Conservation (phyloP, 2,888 invertebrate species). For the Acanthacorydalis orientalis region DNA sequence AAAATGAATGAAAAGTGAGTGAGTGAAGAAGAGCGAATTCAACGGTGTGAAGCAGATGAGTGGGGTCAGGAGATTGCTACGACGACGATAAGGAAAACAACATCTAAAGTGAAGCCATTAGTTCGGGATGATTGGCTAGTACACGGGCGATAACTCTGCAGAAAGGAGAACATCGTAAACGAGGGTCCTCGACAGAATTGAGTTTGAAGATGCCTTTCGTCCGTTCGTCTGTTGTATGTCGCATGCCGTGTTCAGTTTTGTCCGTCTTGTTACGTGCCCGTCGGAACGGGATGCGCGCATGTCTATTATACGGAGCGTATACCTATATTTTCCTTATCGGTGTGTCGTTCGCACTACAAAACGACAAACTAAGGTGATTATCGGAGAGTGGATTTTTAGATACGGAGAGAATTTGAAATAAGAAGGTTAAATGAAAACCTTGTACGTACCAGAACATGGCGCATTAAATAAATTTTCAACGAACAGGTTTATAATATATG, state of each 20-base stretch:
- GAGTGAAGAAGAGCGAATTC: too few relatives aligned
- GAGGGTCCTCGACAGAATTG: conserved; percentile 2
- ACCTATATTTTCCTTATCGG: too few relatives aligned
- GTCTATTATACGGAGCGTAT: too few relatives aligned
- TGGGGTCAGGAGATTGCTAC: too few relatives aligned
- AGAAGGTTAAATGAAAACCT: conserved; percentile 1
- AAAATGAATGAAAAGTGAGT: too few relatives aligned
- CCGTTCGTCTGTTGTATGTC: too few relatives aligned
- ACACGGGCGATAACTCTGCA: neutral
- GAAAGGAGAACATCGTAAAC: neutral
- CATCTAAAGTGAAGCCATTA: conserved; percentile 5
- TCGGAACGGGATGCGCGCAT: too few relatives aligned
- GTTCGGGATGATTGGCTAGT: conserved; percentile 4
- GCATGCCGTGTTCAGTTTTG: too few relatives aligned
- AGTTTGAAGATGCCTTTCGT: neutral
- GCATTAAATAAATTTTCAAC: conserved; percentile 1
- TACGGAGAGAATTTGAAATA: conserved; percentile 5
- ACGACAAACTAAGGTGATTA: neutral
- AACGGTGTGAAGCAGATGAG: too few relatives aligned
- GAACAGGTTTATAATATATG: conserved; percentile 6
- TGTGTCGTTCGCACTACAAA: too few relatives aligned
- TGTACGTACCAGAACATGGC: neutral
- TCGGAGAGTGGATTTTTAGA: conserved; percentile 4
- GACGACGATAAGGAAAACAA: neutral
- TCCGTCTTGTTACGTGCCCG: too few relatives aligned